Conservation (phyloP, 2,888 invertebrate species). For the Osmoderma eremita region DNA sequence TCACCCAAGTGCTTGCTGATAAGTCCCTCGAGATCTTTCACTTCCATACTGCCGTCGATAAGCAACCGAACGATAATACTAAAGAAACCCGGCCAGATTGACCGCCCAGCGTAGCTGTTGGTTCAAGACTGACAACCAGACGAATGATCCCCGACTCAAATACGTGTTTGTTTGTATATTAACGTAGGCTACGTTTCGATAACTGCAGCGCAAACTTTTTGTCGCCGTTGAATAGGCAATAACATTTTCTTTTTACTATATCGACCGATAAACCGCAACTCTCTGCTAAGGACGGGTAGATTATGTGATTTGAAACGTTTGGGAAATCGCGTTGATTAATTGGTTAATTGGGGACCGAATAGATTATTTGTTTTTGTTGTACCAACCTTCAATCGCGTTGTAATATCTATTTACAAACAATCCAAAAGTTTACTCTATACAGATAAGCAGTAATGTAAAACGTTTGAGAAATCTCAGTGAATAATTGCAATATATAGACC, state of each 20-base stretch:
- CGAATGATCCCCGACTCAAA: neutral
- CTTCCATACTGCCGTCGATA: conserved; percentile 18
- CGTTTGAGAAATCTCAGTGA: too few relatives aligned
- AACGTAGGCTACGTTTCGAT: neutral
- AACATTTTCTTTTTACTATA: conserved; percentile 4
- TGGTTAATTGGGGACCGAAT: too few relatives aligned
- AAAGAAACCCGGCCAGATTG: neutral
- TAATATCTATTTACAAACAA: too few relatives aligned
- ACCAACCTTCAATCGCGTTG: too few relatives aligned
- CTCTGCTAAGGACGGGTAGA: too few relatives aligned
- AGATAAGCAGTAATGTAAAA: too few relatives aligned
- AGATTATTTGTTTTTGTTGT: too few relatives aligned
- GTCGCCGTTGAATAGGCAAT: neutral
- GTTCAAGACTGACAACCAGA: neutral
- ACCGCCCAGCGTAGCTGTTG: neutral
- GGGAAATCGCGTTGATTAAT: too few relatives aligned
- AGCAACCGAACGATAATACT: neutral
- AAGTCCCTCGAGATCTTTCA: conserved; percentile 35
- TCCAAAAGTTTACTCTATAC: too few relatives aligned
- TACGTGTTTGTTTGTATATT: neutral
- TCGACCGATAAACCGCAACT: too few relatives aligned
- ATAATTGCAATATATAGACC: too few relatives aligned
- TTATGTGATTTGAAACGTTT: too few relatives aligned
- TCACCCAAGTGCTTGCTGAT: conserved; percentile 10
- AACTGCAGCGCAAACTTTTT: neutral